A percentile compares a stretch with the other conserved stretches of the same genome.
phyloP scores from a whole-genome alignment of 2,888 invertebrate genomes.

The Chaitophorus viminalis region DNA sequence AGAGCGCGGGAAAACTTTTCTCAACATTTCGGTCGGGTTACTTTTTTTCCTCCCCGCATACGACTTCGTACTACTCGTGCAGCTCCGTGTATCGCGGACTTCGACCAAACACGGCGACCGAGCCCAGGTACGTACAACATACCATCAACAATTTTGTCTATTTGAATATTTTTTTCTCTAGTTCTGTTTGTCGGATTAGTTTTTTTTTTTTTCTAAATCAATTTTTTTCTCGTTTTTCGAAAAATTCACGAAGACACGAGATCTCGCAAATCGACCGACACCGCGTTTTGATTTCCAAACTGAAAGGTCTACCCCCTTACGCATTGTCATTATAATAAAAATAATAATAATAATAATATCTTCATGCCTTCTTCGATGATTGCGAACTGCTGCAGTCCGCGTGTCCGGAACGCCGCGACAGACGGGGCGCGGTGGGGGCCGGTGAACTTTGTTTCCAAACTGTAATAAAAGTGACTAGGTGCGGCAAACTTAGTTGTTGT shows the following conservation, averaged over 20 bases:
- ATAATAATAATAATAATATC: too few relatives aligned
- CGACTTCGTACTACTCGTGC: slow-evolving; percentile 45
- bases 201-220: neutral
- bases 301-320: too few relatives aligned
- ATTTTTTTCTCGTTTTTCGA: neutral
- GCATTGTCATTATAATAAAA: neutral
- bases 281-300: neutral
- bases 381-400: neutral
- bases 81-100: slow-evolving; percentile 36
- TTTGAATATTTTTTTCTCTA: neutral
- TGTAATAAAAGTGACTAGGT: slow-evolving; percentile 62
- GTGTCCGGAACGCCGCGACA: slow-evolving; percentile 11
- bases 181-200: neutral
- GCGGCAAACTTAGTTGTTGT: slow-evolving; percentile 61
- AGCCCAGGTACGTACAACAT: slow-evolving; percentile 15
- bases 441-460: slow-evolving; percentile 62
- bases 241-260: too few relatives aligned
- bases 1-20: slow-evolving; percentile 61
- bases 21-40: slow-evolving; percentile 60
- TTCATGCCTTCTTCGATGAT: neutral
- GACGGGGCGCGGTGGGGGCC: slow-evolving; percentile 33
- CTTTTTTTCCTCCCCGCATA: slow-evolving; percentile 49
- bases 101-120: slow-evolving; percentile 24
- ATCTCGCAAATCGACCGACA: too few relatives aligned
- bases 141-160: neutral